These are phyloP conservation scores for Trachelipus rathkii DNA, from an alignment of 1,140 invertebrate genomes.

Conservation along the genomic window DNA sequence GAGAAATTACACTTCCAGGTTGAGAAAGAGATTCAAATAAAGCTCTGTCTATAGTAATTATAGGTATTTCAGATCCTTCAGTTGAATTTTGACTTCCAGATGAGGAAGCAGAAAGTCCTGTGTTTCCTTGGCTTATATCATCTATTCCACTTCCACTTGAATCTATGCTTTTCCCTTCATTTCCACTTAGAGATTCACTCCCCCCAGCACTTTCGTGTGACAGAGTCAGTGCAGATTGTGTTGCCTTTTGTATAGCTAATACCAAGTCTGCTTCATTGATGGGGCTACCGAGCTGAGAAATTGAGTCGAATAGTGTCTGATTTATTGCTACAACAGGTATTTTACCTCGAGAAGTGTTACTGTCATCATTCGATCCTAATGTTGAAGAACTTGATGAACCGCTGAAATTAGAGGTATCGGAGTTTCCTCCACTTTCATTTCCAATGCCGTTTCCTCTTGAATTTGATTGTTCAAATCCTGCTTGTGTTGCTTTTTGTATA, in stretches of 20 bases:
- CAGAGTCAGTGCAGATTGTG: neutral
- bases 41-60: neutral
- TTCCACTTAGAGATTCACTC: neutral
- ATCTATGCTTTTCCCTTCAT: neutral
- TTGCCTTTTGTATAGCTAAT: neutral
- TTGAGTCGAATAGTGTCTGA: neutral
- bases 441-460: neutral
- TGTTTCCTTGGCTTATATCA: no score
- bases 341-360: neutral
- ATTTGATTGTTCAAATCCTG: neutral
- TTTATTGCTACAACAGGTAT: neutral
- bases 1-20: neutral
- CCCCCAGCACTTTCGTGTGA: neutral
- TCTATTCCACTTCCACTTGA: neutral
- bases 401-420: no score
- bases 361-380: no score
- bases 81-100: no score
- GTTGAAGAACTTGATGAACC: no score
- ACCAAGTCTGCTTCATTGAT: neutral
- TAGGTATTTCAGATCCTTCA: neutral
- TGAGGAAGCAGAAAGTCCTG: neutral
- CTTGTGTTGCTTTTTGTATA: neutral
- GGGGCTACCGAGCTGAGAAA: neutral
- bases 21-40: neutral
- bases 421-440: neutral